Conservation (phyloP, 1,140 invertebrate genomes). For the Nasonia giraulti region DNA sequence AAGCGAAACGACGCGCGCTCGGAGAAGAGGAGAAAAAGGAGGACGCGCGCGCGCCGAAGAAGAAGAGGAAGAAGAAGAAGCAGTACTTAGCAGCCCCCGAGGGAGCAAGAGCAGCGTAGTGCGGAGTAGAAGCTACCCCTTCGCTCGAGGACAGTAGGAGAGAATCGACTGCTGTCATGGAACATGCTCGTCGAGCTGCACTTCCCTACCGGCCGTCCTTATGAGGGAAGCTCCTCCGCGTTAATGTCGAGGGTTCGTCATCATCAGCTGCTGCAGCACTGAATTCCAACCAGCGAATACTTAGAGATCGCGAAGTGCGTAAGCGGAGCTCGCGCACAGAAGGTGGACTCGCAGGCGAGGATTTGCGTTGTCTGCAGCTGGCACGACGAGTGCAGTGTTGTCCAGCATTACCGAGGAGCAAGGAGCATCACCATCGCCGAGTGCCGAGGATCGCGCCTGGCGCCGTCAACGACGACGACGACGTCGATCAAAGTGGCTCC, state of each 20-base stretch:
- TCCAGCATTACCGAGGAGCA: not conserved
- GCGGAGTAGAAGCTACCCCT: not conserved
- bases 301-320: not conserved
- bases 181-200: not conserved
- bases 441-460: constrained; percentile 25
- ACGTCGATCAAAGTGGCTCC: constrained; percentile 61
- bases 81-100: not conserved
- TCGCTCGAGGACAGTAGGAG: not conserved
- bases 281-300: not conserved
- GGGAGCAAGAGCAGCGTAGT: not conserved
- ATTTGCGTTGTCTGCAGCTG: not conserved
- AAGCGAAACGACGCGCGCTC: constrained; percentile 27
- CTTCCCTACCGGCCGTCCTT: constrained; percentile 29
- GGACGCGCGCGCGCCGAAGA: not conserved
- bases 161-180: not conserved
- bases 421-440: constrained; percentile 29
- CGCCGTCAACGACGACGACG: constrained; percentile 32
- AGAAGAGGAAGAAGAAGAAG: too few species aligned
- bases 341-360: not conserved
- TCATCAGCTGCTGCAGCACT: not conserved
- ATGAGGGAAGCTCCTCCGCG: constrained; percentile 19
- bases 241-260: not conserved
- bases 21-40: constrained; percentile 7
- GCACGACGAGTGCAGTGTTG: not conserved
- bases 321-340: not conserved